Conservation (phyloP, 2,888 invertebrate genomes). For the Drosophila rubida region DNA sequence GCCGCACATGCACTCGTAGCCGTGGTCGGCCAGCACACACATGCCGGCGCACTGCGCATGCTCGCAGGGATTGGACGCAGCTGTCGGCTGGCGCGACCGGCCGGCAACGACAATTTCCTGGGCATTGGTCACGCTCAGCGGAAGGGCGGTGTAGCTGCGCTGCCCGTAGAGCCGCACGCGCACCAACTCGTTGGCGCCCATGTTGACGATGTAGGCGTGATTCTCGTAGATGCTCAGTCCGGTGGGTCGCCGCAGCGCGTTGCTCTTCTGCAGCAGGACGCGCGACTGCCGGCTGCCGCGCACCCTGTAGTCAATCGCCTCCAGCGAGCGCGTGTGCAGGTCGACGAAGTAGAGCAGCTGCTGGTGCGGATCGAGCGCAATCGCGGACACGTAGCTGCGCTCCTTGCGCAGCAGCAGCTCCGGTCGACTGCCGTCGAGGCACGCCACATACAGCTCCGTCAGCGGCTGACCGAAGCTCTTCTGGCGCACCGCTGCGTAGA, state of each 20-base stretch:
- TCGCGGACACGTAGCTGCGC: slow-evolving; percentile 84
- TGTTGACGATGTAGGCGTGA: slow-evolving; percentile 89
- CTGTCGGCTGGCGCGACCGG: slow-evolving; percentile 86
- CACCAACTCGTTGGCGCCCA: slow-evolving; percentile 86
- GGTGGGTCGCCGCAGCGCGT: slow-evolving; percentile 86
- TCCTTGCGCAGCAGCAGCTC: slow-evolving; percentile 84
- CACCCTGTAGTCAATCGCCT: slow-evolving; percentile 84
- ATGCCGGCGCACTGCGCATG: slow-evolving; percentile 87
- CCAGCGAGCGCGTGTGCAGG: slow-evolving; percentile 86
- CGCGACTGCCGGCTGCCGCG: slow-evolving; percentile 72
- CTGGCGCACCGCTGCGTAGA: slow-evolving; percentile 86
- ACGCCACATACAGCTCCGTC: slow-evolving; percentile 86
- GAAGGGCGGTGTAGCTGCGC: slow-evolving; percentile 85
- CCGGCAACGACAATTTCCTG: slow-evolving; percentile 87
- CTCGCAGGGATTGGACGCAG: slow-evolving; percentile 85
- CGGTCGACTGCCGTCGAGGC: slow-evolving; percentile 86
- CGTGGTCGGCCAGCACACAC: slow-evolving; percentile 86
- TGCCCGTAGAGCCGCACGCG: slow-evolving; percentile 87
- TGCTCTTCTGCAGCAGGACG: slow-evolving; percentile 85
- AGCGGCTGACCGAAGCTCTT: slow-evolving; percentile 84
- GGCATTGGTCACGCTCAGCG: slow-evolving; percentile 85
- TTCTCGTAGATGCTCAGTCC: slow-evolving; percentile 91
- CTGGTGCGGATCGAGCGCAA: slow-evolving; percentile 86
- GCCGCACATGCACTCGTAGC: slow-evolving; percentile 87
- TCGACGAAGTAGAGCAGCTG: slow-evolving; percentile 92